Percentiles rank a stretch among this genome's conserved stretches.
Conservation (phyloP, 2,888 invertebrate species). For the Acronicta alni region DNA sequence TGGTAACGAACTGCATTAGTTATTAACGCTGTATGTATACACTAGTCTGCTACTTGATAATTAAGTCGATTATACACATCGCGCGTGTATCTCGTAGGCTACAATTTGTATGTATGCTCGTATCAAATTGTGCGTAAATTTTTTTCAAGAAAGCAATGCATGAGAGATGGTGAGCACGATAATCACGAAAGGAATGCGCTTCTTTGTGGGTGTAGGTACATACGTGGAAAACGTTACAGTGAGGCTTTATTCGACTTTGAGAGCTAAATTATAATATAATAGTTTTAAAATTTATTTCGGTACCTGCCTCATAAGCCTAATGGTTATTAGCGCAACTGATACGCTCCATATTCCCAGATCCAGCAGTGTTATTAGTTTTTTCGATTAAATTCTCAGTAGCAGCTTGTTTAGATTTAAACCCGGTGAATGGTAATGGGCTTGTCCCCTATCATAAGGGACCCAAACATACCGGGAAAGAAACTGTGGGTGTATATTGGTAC, state of each 20-base stretch:
- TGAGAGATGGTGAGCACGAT: conserved; percentile 22
- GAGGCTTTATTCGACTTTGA: background rate
- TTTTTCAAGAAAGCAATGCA: conserved; percentile 36
- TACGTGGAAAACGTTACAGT: background rate
- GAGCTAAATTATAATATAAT: too few relatives aligned
- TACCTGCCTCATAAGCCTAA: too few relatives aligned
- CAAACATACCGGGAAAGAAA: too few relatives aligned
- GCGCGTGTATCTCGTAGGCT: conserved; percentile 20
- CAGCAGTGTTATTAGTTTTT: too few relatives aligned
- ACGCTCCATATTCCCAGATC: too few relatives aligned
- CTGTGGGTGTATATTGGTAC: too few relatives aligned
- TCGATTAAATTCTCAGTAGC: too few relatives aligned
- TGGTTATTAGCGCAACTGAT: too few relatives aligned
- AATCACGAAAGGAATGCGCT: conserved; percentile 20
- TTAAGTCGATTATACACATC: conserved; percentile 45
- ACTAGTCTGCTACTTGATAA: conserved; percentile 43
- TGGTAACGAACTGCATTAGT: conserved; percentile 61
- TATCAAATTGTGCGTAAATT: conserved; percentile 44
- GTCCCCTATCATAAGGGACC: too few relatives aligned
- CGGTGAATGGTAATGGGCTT: too few relatives aligned
- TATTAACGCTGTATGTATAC: conserved; percentile 58
- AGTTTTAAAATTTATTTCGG: too few relatives aligned
- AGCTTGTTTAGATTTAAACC: too few relatives aligned
- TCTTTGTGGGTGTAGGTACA: background rate
- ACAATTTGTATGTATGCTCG: conserved; percentile 25